Percentiles rank a stretch among this genome's conserved stretches.
Conservation (phyloP, 2,113 vertebrate species). For the Callaeas wilsoni region DNA sequence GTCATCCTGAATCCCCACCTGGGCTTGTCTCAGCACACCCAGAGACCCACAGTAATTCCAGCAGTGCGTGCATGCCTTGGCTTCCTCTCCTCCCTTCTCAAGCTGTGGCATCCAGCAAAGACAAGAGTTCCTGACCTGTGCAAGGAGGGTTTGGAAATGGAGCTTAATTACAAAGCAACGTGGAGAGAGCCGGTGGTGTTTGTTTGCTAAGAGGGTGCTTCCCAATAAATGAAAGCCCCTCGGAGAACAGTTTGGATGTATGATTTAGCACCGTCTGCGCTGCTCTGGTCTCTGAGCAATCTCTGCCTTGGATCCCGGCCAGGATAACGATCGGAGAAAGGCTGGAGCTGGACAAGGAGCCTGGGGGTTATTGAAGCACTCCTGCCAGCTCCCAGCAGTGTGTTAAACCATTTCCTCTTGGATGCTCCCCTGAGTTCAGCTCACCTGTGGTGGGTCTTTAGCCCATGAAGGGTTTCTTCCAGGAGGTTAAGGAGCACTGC, state of each 20-base stretch:
- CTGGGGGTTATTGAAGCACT: not conserved
- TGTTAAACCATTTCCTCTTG: not conserved
- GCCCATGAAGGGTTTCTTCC: not conserved
- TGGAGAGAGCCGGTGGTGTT: not conserved
- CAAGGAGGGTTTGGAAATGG: not conserved
- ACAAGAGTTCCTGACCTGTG: not conserved
- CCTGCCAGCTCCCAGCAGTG: not conserved
- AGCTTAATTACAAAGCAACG: not conserved
- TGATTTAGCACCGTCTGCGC: conserved; percentile 8
- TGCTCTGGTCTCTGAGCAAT: not conserved
- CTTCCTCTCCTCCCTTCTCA: not conserved
- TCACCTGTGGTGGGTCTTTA: not conserved
- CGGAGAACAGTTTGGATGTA: not conserved
- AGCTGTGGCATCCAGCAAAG: not conserved
- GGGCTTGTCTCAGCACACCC: not conserved
- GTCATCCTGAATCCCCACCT: not conserved
- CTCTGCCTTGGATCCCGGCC: not conserved
- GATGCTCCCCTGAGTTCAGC: not conserved
- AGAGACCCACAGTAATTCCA: not conserved
- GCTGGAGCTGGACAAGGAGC: not conserved
- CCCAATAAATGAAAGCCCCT: not conserved
- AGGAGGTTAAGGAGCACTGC: not conserved
- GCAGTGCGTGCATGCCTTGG: accelerated
- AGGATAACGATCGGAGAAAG: not conserved
- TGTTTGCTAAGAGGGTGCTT: not conserved